These are phyloP conservation scores for Pheosia tremula DNA, from an alignment of 2,888 invertebrate genomes.

Conservation along the genomic window DNA sequence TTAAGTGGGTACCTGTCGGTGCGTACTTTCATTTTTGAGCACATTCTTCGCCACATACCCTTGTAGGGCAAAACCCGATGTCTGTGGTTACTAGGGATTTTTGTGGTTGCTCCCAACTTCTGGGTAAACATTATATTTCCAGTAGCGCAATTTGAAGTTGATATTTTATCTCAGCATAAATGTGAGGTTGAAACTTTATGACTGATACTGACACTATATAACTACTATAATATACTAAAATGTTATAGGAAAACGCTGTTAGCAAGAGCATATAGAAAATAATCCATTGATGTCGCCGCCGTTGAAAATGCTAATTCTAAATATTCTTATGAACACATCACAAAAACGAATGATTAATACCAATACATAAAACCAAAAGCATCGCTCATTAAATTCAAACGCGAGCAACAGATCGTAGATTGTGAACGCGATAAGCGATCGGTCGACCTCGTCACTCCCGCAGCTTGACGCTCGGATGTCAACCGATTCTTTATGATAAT, in stretches of 20 bases:
- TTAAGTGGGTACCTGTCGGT: constrained; percentile 44
- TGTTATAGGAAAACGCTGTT: too few species aligned
- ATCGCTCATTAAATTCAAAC: constrained; percentile 5
- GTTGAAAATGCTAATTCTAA: not conserved
- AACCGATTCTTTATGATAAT: constrained; percentile 71
- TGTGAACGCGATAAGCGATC: constrained; percentile 28
- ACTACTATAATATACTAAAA: too few species aligned
- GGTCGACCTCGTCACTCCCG: constrained; percentile 47
- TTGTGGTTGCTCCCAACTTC: not conserved
- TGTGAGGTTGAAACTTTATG: too few species aligned
- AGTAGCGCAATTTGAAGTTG: not conserved
- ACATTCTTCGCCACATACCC: constrained; percentile 35
- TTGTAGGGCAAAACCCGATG: constrained; percentile 9
- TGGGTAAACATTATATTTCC: not conserved
- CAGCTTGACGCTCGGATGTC: constrained; percentile 65
- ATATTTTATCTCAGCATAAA: not conserved
- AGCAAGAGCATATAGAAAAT: not conserved
- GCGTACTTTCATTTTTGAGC: constrained; percentile 50
- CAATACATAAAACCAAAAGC: not conserved
- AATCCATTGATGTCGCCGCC: not conserved
- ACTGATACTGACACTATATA: too few species aligned
- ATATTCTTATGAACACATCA: not conserved
- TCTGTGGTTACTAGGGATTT: constrained; percentile 1
- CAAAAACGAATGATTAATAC: not conserved
- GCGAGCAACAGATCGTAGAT: constrained; percentile 26